Base-by-base conservation (phyloP, 2,113 vertebrate species). In the Epinephelus fuscoguttatus region DNA sequence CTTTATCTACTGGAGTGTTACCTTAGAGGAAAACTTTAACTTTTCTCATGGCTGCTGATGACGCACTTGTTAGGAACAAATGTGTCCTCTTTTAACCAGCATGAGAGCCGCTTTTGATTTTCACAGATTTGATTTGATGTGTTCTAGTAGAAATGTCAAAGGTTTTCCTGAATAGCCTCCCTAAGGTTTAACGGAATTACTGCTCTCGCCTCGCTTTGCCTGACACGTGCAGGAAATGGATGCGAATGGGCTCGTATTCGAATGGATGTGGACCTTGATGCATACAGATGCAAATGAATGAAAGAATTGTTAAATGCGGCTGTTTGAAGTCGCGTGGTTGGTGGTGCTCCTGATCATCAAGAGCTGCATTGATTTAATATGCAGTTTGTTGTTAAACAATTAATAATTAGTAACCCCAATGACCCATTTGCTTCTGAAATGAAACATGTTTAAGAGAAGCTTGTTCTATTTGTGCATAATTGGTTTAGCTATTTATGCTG, bases 361-460 rank as follows among this genome's bases (percentile, higher is more conserved):
- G 93, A 77, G 88, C 88, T 4, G 70, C 81, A 60, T 50, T 88
- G 56, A 91, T 94, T 92, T 85, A 90, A 87, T 89, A 94, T 94
- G 86, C 92, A 84, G 86, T 92, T 92, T 94, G 90, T 91, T 88
- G 88, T 94, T 83, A 86, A 91, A 84, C 89, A 91, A 92, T 94
- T 94, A 94, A 93, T 95, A 93, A 93, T 95, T 94, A 88, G 90
- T 92, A 93, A 93, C 90, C 90, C 86, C 87, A 89, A 86, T 90
- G 87, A 94, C 89, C 93, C 78, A 84, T 94, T 94, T 94, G 90
- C 85, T 71, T 91, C 82, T 85, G 80, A 91, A 93, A 86, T 80
- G 74, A 90, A 94, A 92, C 81, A 86, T 80, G 84, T 93, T 93
- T 89, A 90, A 93, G 88, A 84, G 84, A 91, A 90, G 87, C 89